phyloP scores from a whole-genome alignment of 2,113 vertebrate genomes.

The Apus apus region DNA sequence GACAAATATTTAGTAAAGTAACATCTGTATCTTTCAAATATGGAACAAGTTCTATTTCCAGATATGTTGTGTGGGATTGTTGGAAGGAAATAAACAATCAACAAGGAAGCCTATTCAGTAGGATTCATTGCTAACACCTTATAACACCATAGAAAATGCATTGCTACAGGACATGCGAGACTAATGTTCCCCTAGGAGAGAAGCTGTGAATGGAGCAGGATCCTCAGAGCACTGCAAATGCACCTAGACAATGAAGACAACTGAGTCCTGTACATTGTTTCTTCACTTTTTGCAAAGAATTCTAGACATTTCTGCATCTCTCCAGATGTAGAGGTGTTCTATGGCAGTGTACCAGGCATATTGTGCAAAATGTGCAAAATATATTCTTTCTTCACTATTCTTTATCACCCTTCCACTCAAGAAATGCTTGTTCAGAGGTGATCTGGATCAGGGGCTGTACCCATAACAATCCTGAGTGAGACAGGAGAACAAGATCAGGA shows the following conservation, averaged over 20 bases:
- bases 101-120: background rate
- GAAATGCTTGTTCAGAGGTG: background rate
- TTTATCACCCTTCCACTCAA: background rate
- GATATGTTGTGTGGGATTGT: background rate
- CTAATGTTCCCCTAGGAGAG: accelerated
- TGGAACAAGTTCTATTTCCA: background rate
- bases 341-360: background rate
- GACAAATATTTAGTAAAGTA: background rate
- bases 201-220: background rate
- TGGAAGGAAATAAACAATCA: background rate
- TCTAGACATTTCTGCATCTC: background rate
- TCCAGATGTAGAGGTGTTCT: background rate
- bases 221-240: background rate
- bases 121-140: background rate
- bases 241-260: background rate
- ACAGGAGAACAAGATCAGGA: background rate
- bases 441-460: background rate
- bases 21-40: background rate
- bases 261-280: accelerated
- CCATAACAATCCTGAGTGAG: background rate
- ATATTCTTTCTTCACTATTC: background rate
- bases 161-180: background rate
- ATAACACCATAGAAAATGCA: background rate
- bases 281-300: background rate
- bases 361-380: background rate